Conservation (phyloP, 2,113 vertebrate genomes). For the Centropristis striata region DNA sequence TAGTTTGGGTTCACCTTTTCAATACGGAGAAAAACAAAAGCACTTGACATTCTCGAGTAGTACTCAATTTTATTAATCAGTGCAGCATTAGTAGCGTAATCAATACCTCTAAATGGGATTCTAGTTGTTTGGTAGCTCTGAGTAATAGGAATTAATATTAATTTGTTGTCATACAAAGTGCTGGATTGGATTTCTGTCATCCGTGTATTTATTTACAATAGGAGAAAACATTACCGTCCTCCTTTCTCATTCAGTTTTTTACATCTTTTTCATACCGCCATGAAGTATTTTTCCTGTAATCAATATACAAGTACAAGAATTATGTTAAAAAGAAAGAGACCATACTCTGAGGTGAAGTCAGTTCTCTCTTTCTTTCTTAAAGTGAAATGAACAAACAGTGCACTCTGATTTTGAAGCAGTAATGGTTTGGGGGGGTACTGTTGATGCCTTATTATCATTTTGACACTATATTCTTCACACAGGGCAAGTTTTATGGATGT, state of each 20-base stretch:
- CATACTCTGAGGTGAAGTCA: background rate
- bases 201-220: slow-evolving; percentile 9
- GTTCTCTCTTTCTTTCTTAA: background rate
- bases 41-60: slow-evolving; percentile 29
- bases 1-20: slow-evolving; percentile 1
- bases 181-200: slow-evolving; percentile 26
- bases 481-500: background rate
- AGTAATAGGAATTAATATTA: slow-evolving; percentile 29
- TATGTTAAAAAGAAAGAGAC: background rate
- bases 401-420: background rate
- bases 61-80: slow-evolving; percentile 54
- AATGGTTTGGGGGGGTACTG: background rate
- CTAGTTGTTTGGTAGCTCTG: slow-evolving; percentile 19
- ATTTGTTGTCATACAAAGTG: slow-evolving; percentile 30
- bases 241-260: background rate
- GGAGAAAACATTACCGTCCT: background rate
- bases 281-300: background rate
- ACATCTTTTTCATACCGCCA: background rate
- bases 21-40: slow-evolving; percentile 6
- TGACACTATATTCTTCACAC: background rate
- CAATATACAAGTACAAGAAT: background rate
- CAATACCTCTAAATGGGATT: slow-evolving; percentile 48
- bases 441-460: background rate
- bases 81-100: slow-evolving; percentile 57
- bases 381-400: background rate